Evolutionary conservation across 2,113 vertebrate species (phyloP), one percentile per base, ranked within the genome.

Genomic region (Butorides virescens): DNA sequence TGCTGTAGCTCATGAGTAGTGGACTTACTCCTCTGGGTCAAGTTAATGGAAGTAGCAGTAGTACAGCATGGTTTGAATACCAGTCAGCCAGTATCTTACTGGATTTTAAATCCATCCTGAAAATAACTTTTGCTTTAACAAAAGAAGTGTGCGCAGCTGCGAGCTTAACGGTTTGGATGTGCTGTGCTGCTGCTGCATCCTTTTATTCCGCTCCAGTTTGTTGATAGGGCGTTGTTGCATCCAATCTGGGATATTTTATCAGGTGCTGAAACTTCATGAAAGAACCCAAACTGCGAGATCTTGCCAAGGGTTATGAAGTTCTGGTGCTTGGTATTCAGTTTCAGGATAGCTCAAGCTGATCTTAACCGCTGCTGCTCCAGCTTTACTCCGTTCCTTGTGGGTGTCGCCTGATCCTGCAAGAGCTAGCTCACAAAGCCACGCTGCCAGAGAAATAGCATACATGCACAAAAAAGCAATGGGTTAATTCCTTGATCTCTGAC

Each of bases 161-260:
- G 73, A 71, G 50, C 50, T 9, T 23, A n/a, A 2, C 0, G 4
- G 9, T 72, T 50, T 37, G 63, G n/a, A 25, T 86, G 49, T 11
- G 9, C 50, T 5, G 39, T 34, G 81, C 73, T 62, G 78, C 75
- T 63, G 75, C 68, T 47, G 70, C 66, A 58, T 30, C 83, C 72
- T 86, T 88, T 95, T 76, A 80, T 96, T 92, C 95, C 3, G 42
- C 88, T 88, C 75, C 86, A 95, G 58, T 95, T 95, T 83, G 71
- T 66, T 13, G 3, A 3, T 21, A 1, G 4, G 49, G 2, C 0
- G 1, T 44, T 29, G 39, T 49, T 53, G 58, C 36, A n/a, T 50
- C 63, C 15, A 7, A 4, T 5, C 58, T 11, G 39, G 62, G 27
- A 4, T 90, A 21, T 55, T 94, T 82, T n/a, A 50, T 63, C 67